Base-by-base conservation (phyloP, 1,140 invertebrate genomes). In the Anoplolepis gracilipes region DNA sequence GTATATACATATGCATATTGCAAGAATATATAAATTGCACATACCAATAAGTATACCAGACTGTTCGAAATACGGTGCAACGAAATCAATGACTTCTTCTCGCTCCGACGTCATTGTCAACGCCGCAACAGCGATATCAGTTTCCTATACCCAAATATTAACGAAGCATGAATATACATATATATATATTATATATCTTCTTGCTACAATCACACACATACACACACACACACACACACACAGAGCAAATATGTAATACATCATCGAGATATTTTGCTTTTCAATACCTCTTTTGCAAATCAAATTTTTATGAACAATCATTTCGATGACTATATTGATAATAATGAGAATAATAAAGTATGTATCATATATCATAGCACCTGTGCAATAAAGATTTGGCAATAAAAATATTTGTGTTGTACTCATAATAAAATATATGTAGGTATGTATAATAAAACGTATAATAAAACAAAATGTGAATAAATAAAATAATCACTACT, bases 41-140 rank as follows among this genome's bases (percentile, higher is more conserved):
- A 16, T 95, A 98, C 97, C 97, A 78, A 98, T 98, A 0, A 97
- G 96, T 82, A 99, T 97, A 64, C 98, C 98, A 0, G 97, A 97
- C 93, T 98, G 97, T 91, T 98, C 98, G 91, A 98, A 98, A 93
- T 98, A 99, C 0, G 98, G 98, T 0, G 98, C 97, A 7, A 98
- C 97, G 92, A 98, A 99, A 94, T 99, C 98, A 8, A 99, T 97
- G 0, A 98, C 97, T 96, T 99, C 98, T 93, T 99, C 98, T 73
- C 98, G 96, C 90, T 98, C 98, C 8, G 98, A 98, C 13, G 98
- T 99, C 97, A 99, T 99, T 11, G 98, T 98, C 2, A 99, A 94
- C 0, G 98, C 97, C 2, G 97, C 97, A 3, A 99, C 96, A 0
- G 97, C 97, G 62, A 99, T 96, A 92, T 99, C 98, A 1, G 97